These are phyloP conservation scores for Saccostrea echinata DNA, from an alignment of 1,140 invertebrate species.

Conservation along the genomic window DNA sequence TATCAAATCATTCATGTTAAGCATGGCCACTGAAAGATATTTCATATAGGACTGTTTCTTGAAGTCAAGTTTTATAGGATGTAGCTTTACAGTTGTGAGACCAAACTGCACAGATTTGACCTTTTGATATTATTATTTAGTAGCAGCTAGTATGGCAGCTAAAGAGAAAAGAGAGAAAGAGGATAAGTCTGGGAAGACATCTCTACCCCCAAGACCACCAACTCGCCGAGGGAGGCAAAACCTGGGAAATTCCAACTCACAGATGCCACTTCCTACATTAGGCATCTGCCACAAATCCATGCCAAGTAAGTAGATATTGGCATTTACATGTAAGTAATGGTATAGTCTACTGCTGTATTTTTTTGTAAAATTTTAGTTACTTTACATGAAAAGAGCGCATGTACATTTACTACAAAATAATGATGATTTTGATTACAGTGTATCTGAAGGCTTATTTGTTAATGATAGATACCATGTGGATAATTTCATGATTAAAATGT, in stretches of 20 bases:
- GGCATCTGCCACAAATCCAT: constrained; percentile 63
- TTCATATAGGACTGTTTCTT: not conserved
- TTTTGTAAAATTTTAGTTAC: too few species aligned
- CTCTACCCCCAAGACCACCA: constrained; percentile 76
- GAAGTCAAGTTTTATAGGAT: not conserved
- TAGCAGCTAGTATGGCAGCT: constrained; percentile 66
- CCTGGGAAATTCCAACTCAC: constrained; percentile 76
- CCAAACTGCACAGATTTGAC: not conserved
- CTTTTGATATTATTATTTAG: constrained; percentile 3
- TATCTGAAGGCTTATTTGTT: too few species aligned
- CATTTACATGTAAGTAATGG: not conserved
- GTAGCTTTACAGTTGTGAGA: too few species aligned
- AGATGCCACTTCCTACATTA: constrained; percentile 61
- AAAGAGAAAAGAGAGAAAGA: constrained; percentile 85
- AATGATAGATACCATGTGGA: too few species aligned
- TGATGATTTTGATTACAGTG: not conserved
- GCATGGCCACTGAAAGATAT: not conserved
- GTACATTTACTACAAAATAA: not conserved
- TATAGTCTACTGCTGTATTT: not conserved
- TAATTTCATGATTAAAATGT: too few species aligned
- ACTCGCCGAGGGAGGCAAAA: constrained; percentile 71
- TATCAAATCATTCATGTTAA: not conserved
- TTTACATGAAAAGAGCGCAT: not conserved
- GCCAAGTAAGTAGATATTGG: constrained; percentile 59
- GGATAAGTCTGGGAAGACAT: constrained; percentile 87